Evolutionary conservation across 2,113 vertebrate genomes (phyloP), one percentile per base, ranked within the genome.

Genomic region (Laterallus jamaicensis): DNA sequence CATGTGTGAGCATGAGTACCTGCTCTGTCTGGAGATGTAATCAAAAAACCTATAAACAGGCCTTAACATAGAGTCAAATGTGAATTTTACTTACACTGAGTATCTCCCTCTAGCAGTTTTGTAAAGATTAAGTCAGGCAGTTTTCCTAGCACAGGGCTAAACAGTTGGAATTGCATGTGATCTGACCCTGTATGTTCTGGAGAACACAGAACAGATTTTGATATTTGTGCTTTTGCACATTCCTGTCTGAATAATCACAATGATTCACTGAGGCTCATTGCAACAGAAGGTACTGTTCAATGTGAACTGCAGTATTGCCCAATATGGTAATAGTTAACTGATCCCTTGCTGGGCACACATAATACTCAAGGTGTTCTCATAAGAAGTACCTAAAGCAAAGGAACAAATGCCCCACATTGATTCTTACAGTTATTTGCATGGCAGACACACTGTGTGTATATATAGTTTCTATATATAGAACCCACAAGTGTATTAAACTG

Each of bases 151-250:
- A 20, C 50, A 52, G 39, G 8, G 18, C 47, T 63, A 3, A 59
- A 35, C 56, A 26, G 44, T 70, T 86, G 71, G 63, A 74, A 29
- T 8, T 31, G 79, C 17, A 11, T 64, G 25, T 60, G 40, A 68
- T 85, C 29, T 78, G 73, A 80, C 59, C 47, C 85, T 2, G 0
- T 52, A 24, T 50, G 35, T 78, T 92, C 56, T 56, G 58, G 29
- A 83, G 92, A 95, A 90, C 82, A 82, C 29, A 28, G 82, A 88
- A 75, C 69, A 95, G 93, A 94, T 88, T 97, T 97, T 93, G 24
- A 67, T 55, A 92, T 94, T 90, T 94, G 54, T 87, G 69, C 39
- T 95, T 91, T 66, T 80, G 75, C 79, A 69, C 70, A 90, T 96
- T 95, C 79, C 90, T 87, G 44, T 67, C 44, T 95, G 95, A 96